Percentiles rank a stretch among this genome's conserved stretches.
Conservation (phyloP, 2,888 invertebrate species). For the Aphelenchoides bicaudatus region DNA sequence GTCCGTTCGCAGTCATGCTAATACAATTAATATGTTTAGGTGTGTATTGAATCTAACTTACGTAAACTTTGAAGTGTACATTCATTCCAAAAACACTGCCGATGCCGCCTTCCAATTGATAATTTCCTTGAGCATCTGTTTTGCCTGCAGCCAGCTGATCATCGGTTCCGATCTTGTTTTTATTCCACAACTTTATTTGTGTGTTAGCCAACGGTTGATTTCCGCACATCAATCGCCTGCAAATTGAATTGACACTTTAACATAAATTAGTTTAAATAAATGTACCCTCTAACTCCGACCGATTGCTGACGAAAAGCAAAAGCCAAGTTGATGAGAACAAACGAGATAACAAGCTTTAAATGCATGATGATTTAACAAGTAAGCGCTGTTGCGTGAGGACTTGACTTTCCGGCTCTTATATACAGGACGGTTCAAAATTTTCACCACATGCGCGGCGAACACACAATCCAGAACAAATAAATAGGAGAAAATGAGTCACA, state of each 20-base stretch:
- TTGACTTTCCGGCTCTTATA: too few species aligned
- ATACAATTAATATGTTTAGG: not conserved
- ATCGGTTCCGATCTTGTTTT: constrained; percentile 44
- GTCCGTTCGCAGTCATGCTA: constrained; percentile 46
- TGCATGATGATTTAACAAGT: too few species aligned
- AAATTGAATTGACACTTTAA: too few species aligned
- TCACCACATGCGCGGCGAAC: not conserved
- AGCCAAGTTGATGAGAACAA: constrained; percentile 13
- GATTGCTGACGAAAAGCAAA: constrained; percentile 37
- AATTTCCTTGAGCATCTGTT: constrained; percentile 43
- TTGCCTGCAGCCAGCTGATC: constrained; percentile 39
- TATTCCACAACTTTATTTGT: constrained; percentile 38
- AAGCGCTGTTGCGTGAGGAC: too few species aligned
- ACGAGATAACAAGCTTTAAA: too few species aligned
- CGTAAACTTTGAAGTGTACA: constrained; percentile 38
- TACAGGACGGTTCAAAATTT: too few species aligned
- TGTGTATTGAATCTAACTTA: not conserved
- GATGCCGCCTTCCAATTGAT: constrained; percentile 39
- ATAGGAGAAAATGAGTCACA: too few species aligned
- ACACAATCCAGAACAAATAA: too few species aligned
- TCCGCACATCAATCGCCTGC: constrained; percentile 35
- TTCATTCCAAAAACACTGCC: constrained; percentile 32
- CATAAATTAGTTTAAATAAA: too few species aligned
- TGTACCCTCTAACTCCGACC: constrained; percentile 33
- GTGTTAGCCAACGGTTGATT: constrained; percentile 34